Evolutionary conservation across 1,140 invertebrate genomes (phyloP).

Genomic region (Anoplophora glabripennis): DNA sequence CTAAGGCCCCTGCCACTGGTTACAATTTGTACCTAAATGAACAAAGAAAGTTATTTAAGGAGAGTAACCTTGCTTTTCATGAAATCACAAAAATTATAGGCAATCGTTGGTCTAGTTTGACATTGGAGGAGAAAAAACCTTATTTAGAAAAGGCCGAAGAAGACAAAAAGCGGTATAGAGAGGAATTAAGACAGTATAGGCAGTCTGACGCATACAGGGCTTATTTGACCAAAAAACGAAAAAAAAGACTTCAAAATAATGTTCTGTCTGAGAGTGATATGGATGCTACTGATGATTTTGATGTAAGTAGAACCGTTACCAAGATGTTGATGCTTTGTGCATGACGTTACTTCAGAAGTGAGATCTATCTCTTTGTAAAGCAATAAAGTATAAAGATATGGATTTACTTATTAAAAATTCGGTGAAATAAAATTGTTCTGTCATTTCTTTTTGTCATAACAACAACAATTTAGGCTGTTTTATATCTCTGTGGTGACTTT

Average conservation of each 20-base stretch:
- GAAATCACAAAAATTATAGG: constrained; percentile 58
- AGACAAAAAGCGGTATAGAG: constrained; percentile 57
- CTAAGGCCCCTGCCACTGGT: constrained; percentile 58
- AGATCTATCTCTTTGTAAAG: too few species aligned
- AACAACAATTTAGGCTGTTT: too few species aligned
- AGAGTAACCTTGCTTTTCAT: constrained; percentile 51
- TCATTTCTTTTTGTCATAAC: too few species aligned
- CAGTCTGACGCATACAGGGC: constrained; percentile 58
- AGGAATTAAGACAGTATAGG: constrained; percentile 57
- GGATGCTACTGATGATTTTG: constrained; percentile 56
- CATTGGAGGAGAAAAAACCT: constrained; percentile 54
- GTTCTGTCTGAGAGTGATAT: constrained; percentile 55
- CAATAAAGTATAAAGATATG: too few species aligned
- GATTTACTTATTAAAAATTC: too few species aligned
- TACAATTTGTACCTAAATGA: constrained; percentile 60
- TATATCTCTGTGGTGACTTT: neutral
- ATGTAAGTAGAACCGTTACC: too few species aligned
- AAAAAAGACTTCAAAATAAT: constrained; percentile 52
- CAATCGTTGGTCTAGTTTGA: constrained; percentile 58
- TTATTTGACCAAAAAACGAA: constrained; percentile 54
- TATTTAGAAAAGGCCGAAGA: constrained; percentile 56
- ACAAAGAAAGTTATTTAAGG: constrained; percentile 54
- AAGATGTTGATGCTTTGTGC: too few species aligned
- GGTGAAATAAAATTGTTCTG: too few species aligned
- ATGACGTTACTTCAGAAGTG: too few species aligned